A percentile compares a stretch with the other conserved stretches of the same genome.
These are phyloP conservation scores for Chelonoidis abingdonii DNA, from an alignment of 2,113 vertebrate genomes.

Conservation along the genomic window DNA sequence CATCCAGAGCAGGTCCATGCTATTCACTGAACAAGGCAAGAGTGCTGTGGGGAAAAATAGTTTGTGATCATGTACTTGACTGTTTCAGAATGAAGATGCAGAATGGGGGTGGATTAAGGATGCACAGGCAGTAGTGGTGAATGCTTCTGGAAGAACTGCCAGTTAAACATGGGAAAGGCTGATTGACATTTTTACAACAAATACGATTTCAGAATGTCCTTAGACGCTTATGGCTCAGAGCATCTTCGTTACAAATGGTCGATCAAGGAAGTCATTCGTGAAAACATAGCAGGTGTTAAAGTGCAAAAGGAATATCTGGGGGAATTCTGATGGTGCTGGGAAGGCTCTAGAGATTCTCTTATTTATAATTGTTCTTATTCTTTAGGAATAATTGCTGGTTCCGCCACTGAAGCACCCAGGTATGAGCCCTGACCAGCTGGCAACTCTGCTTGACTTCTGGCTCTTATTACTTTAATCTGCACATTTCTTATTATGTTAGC, in stretches of 20 bases:
- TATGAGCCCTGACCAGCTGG: not conserved
- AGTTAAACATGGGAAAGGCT: not conserved
- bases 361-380: not conserved
- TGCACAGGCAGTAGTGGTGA: not conserved
- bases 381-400: not conserved
- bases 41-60: not conserved
- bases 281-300: constrained; percentile 2
- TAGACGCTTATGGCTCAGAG: not conserved
- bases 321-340: not conserved
- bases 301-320: not conserved
- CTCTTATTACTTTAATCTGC: not conserved
- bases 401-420: not conserved
- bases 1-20: not conserved
- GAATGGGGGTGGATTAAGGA: not conserved
- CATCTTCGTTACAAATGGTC: not conserved
- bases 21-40: not conserved
- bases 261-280: not conserved
- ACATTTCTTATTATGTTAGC: not conserved
- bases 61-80: not conserved
- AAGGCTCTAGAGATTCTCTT: not conserved
- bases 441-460: not conserved
- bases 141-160: not conserved
- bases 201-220: not conserved
- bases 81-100: not conserved
- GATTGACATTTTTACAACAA: constrained; percentile 1